These are phyloP conservation scores for Perca fluviatilis DNA, from an alignment of 2,113 vertebrate species.

Conservation along the genomic window DNA sequence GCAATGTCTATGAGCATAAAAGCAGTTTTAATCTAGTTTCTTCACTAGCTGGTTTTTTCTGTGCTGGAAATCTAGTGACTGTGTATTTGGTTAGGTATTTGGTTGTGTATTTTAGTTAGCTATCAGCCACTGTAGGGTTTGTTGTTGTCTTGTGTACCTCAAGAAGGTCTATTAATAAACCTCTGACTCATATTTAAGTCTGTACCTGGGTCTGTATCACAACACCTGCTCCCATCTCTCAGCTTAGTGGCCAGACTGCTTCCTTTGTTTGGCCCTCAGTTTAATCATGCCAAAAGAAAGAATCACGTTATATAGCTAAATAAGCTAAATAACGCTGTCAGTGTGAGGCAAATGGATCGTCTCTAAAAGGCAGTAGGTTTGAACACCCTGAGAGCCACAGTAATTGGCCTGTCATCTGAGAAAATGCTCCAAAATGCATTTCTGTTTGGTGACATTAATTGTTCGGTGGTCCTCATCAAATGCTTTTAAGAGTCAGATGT, in stretches of 20 bases:
- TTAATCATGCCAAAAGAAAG: constrained; percentile 20
- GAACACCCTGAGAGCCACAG: background rate
- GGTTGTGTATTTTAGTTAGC: background rate
- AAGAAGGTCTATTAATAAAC: constrained; percentile 3
- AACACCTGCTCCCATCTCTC: constrained; percentile 3
- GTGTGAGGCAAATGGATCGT: constrained; percentile 20
- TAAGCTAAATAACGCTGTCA: constrained; percentile 5
- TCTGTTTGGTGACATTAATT: constrained; percentile 37
- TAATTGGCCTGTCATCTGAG: background rate
- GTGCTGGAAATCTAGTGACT: background rate
- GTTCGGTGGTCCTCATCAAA: constrained; percentile 4
- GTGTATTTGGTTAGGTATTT: background rate
- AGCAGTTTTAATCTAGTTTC: background rate
- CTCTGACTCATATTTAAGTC: constrained; percentile 18
- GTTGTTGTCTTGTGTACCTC: background rate
- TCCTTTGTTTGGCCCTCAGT: background rate
- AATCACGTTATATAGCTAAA: constrained; percentile 46
- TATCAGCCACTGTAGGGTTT: background rate
- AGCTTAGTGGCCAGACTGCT: background rate
- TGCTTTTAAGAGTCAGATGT: constrained; percentile 19
- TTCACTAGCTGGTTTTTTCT: background rate
- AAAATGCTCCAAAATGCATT: constrained; percentile 15
- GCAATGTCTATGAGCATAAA: background rate
- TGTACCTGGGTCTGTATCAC: background rate
- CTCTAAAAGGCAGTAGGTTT: constrained; percentile 9